phyloP scores from a whole-genome alignment of 2,888 invertebrate genomes.

The Habroteleia sp. region DNA sequence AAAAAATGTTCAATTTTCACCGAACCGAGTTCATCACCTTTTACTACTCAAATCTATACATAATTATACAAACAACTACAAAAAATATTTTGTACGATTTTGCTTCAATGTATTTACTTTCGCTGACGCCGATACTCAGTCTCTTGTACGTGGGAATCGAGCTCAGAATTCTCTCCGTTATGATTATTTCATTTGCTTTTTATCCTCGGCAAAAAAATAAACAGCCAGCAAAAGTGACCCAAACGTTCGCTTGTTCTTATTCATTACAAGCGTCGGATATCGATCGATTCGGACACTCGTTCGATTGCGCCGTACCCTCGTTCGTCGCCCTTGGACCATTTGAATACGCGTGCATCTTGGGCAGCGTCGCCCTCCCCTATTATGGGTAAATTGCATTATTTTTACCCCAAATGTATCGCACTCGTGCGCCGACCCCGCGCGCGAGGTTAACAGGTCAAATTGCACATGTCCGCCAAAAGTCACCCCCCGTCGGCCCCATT shows the following conservation, averaged over 20 bases:
- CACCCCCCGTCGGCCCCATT: slow-evolving; percentile 69
- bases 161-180: not conserved
- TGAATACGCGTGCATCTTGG: slow-evolving; percentile 72
- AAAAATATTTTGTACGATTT: no score
- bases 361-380: slow-evolving; percentile 72
- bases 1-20: no score
- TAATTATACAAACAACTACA: no score
- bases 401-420: slow-evolving; percentile 80
- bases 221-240: slow-evolving; percentile 64
- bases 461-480: slow-evolving; percentile 79
- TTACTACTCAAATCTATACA: no score
- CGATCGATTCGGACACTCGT: slow-evolving; percentile 69
- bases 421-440: slow-evolving; percentile 68
- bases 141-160: slow-evolving; percentile 20
- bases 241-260: slow-evolving; percentile 67
- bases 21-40: no score
- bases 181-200: slow-evolving; percentile 12
- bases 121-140: no score
- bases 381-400: slow-evolving; percentile 81
- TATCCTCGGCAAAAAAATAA: slow-evolving; percentile 20
- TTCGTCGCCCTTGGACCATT: slow-evolving; percentile 71
- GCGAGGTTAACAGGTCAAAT: slow-evolving; percentile 80
- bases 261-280: slow-evolving; percentile 71
- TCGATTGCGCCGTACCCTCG: slow-evolving; percentile 66
- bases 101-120: no score